These are phyloP conservation scores for Lepidocolaptes lacrymiger DNA, from an alignment of 2,797 vertebrate genomes.

Conservation along the genomic window DNA sequence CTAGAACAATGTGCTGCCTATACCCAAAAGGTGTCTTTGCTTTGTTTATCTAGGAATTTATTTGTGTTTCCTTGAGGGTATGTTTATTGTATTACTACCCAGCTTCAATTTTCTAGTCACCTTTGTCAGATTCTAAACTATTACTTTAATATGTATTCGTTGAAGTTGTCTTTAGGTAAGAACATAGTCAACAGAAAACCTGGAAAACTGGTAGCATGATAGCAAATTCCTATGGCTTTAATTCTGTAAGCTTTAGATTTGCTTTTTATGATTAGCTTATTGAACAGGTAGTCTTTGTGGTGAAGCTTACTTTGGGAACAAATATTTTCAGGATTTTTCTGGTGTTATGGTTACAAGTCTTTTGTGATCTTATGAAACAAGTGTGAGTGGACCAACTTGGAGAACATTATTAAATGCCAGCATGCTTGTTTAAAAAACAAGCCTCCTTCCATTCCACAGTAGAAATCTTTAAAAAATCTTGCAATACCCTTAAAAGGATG, in stretches of 20 bases:
- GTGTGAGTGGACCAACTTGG: neutral
- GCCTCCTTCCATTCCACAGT: fast-evolving
- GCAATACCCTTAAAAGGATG: neutral
- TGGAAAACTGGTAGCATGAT: neutral
- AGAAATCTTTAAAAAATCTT: neutral
- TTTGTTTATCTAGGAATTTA: neutral
- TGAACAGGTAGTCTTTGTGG: neutral
- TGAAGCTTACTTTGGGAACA: neutral
- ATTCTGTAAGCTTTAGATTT: neutral
- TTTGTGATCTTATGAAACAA: neutral
- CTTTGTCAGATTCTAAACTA: neutral
- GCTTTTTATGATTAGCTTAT: neutral
- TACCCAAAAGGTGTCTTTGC: neutral
- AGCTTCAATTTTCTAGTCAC: neutral
- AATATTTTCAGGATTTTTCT: neutral
- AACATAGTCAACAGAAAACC: neutral
- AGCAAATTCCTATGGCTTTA: neutral
- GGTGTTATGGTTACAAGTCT: slow-evolving; percentile 1
- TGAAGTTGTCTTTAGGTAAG: neutral
- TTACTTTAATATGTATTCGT: neutral
- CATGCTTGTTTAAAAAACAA: neutral
- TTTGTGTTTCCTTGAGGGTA: neutral
- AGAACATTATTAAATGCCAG: neutral
- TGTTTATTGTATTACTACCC: neutral
- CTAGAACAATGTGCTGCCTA: neutral